These are phyloP conservation scores for Hypercompe scribonia DNA, from an alignment of 2,888 invertebrate genomes.

Conservation along the genomic window DNA sequence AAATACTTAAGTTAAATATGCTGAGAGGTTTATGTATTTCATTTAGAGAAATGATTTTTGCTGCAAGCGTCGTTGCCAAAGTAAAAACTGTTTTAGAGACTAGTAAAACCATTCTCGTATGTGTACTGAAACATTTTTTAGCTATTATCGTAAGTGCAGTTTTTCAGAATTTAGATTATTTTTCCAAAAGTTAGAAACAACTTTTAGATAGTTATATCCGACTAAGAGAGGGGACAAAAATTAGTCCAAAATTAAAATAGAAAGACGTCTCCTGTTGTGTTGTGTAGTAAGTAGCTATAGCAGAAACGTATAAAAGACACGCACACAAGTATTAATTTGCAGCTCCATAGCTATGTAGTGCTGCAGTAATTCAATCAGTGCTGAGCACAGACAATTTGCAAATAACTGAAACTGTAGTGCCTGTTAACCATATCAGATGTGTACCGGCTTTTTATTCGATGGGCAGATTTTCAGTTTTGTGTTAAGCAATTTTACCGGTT, in stretches of 20 bases:
- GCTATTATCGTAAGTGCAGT: no score
- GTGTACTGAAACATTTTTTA: no score
- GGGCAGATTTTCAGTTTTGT: not conserved
- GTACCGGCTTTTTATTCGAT: not conserved
- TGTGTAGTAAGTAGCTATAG: not conserved
- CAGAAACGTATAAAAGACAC: not conserved
- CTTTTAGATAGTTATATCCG: no score
- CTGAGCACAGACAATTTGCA: slow-evolving; percentile 56
- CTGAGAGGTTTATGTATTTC: not conserved
- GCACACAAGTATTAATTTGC: slow-evolving; percentile 2
- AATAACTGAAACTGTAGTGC: slow-evolving; percentile 39
- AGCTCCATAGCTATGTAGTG: slow-evolving; percentile 19
- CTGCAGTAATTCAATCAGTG: slow-evolving; percentile 60
- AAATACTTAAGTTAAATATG: not conserved
- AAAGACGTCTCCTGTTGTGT: not conserved
- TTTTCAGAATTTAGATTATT: no score
- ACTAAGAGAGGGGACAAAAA: not conserved
- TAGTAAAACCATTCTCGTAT: no score
- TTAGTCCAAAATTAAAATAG: not conserved
- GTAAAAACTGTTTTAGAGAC: not conserved
- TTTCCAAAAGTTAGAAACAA: no score
- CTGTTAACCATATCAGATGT: not conserved
- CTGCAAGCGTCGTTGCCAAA: no score
- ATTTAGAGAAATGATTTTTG: not conserved
- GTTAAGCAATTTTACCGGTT: not conserved